Evolutionary conservation across 2,797 vertebrate genomes (phyloP).

Genomic region (Silurus lanzhouensis): DNA sequence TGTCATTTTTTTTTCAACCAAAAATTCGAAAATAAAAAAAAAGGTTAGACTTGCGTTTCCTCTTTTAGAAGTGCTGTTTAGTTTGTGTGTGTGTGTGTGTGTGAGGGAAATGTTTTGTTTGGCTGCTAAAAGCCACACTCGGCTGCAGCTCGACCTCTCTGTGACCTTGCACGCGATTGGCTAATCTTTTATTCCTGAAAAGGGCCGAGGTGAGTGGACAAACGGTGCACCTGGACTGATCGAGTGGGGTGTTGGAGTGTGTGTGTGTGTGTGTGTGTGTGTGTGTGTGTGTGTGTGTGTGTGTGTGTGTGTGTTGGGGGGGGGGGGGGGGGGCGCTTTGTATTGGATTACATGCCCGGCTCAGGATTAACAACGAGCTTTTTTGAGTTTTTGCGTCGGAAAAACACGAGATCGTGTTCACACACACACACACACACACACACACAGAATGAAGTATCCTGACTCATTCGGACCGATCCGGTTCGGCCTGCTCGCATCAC

Average conservation of each 20-base stretch:
- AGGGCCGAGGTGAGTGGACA: not conserved
- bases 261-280: not conserved
- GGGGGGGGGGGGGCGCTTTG: not conserved
- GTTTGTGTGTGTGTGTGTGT: not conserved
- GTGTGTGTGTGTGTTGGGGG: conserved; percentile 2
- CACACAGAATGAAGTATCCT: no score
- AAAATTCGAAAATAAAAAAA: no score
- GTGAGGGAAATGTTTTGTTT: not conserved
- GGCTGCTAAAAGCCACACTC: not conserved
- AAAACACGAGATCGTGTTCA: not conserved
- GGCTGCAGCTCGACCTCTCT: not conserved
- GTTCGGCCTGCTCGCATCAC: not conserved
- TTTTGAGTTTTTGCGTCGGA: not conserved
- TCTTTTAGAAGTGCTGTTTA: not conserved
- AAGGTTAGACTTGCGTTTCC: not conserved
- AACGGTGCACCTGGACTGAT: not conserved
- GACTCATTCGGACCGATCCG: not conserved
- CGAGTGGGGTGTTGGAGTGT: not conserved
- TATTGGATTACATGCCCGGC: conserved; percentile 6
- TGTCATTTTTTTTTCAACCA: no score
- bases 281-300: not conserved
- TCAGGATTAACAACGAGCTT: not conserved
- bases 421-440: not conserved
- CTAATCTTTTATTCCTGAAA: conserved; percentile 10
- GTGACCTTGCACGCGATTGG: not conserved